A percentile compares a stretch with the other conserved stretches of the same genome.
Evolutionary conservation across 1,140 invertebrate genomes (phyloP).

Genomic region (Papilio polytes): DNA sequence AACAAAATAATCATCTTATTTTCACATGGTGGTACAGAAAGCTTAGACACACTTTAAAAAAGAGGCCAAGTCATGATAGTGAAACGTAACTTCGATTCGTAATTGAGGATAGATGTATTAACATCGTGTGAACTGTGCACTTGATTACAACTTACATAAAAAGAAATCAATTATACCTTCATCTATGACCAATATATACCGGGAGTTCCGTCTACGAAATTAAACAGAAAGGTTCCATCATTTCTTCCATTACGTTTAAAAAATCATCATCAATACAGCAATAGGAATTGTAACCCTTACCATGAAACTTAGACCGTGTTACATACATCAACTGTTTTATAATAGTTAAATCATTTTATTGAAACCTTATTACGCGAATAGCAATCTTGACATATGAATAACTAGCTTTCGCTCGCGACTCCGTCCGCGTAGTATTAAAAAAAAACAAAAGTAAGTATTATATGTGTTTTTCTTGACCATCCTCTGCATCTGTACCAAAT

Average conservation of each 20-base stretch:
- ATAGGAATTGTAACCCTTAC: no score
- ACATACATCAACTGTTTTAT: no score
- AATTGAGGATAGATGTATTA: slow-evolving; percentile 24
- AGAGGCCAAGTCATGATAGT: slow-evolving; percentile 20
- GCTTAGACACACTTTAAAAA: slow-evolving; percentile 4
- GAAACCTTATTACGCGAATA: no score
- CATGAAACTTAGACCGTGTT: no score
- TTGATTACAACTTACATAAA: slow-evolving; percentile 11
- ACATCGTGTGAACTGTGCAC: slow-evolving; percentile 7
- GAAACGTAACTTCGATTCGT: slow-evolving; percentile 8
- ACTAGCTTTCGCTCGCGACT: no score
- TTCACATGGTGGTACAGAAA: slow-evolving; percentile 10
- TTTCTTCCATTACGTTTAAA: slow-evolving; percentile 43
- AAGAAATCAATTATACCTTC: background rate
- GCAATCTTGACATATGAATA: no score
- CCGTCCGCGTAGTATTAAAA: no score
- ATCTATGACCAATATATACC: background rate
- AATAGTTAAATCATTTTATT: no score
- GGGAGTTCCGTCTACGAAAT: background rate
- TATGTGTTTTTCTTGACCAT: no score
- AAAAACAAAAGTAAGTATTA: no score
- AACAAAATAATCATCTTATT: background rate
- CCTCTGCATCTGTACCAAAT: no score
- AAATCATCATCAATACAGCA: no score
- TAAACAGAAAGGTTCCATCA: background rate